These are phyloP conservation scores for Serilophus lunatus DNA, from an alignment of 2,113 vertebrate genomes.

Conservation along the genomic window DNA sequence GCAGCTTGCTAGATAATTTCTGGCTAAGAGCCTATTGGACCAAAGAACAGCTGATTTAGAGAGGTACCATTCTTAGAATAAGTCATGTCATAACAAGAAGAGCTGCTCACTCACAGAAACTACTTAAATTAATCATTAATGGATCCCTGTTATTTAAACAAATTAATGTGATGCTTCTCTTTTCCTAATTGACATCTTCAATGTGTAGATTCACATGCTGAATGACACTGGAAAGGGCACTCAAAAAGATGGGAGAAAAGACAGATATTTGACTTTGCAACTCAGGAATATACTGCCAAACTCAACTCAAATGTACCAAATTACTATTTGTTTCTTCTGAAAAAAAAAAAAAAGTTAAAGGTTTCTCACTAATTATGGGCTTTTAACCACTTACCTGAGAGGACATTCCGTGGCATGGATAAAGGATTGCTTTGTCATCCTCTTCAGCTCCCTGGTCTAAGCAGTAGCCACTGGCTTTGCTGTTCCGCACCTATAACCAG, in stretches of 20 bases:
- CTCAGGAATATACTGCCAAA: not conserved
- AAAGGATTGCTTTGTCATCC: conserved; percentile 93
- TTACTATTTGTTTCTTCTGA: not conserved
- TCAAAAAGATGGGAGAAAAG: not conserved
- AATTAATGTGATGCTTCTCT: not conserved
- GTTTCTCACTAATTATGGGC: not conserved
- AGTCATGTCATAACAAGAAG: not conserved
- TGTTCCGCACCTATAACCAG: conserved; percentile 88
- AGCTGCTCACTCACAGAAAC: not conserved
- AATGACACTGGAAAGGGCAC: not conserved
- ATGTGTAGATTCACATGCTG: not conserved
- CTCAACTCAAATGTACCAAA: not conserved
- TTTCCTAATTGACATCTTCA: not conserved
- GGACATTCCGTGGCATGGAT: conserved; percentile 97
- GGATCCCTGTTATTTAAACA: not conserved
- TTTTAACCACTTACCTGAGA: conserved; percentile 83
- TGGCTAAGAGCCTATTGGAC: not conserved
- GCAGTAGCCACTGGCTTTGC: conserved; percentile 96
- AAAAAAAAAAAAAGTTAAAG: no score
- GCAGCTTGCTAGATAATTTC: not conserved
- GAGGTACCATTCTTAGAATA: not conserved
- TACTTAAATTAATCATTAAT: not conserved
- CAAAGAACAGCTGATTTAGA: not conserved
- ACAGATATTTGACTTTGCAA: not conserved
- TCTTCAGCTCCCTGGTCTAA: conserved; percentile 95